A percentile compares a stretch with the other conserved stretches of the same genome.
phyloP scores from a whole-genome alignment of 2,888 invertebrate species.

The Eilema caniola region DNA sequence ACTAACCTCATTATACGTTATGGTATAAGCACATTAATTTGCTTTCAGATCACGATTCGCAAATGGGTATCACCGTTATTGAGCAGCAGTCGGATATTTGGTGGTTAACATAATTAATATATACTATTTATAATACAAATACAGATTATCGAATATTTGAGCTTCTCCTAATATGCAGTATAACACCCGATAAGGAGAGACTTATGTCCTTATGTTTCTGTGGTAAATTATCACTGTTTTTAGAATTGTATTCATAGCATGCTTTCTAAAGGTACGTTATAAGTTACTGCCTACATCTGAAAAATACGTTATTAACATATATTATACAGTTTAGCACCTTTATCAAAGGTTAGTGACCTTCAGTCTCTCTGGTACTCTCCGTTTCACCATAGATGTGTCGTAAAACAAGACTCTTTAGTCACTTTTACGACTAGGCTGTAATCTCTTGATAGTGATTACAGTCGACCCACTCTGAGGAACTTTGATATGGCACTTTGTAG shows the following conservation, averaged over 20 bases:
- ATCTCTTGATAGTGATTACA: slow-evolving; percentile 42
- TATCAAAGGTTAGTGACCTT: slow-evolving; percentile 14
- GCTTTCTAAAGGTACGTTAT: neutral
- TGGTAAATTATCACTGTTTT: neutral
- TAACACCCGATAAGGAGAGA: too few species aligned
- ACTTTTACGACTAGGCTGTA: slow-evolving; percentile 37
- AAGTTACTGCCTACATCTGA: too few species aligned
- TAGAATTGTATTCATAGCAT: neutral
- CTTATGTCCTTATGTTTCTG: too few species aligned
- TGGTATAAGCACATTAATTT: too few species aligned
- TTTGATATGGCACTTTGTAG: slow-evolving; percentile 20
- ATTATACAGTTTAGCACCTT: slow-evolving; percentile 6
- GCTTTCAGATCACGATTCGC: too few species aligned
- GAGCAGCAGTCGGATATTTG: too few species aligned
- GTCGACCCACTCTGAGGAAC: slow-evolving; percentile 23
- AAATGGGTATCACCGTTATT: too few species aligned
- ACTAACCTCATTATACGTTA: too few species aligned
- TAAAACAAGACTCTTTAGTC: slow-evolving; percentile 40
- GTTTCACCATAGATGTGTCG: slow-evolving; percentile 30
- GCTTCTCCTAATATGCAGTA: neutral
- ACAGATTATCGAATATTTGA: too few species aligned
- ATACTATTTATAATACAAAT: too few species aligned
- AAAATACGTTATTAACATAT: too few species aligned
- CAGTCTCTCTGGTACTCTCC: slow-evolving; percentile 12
- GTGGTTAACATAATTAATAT: too few species aligned